phyloP scores from a whole-genome alignment of 2,797 vertebrate genomes.

The Halcyon leucocephala region DNA sequence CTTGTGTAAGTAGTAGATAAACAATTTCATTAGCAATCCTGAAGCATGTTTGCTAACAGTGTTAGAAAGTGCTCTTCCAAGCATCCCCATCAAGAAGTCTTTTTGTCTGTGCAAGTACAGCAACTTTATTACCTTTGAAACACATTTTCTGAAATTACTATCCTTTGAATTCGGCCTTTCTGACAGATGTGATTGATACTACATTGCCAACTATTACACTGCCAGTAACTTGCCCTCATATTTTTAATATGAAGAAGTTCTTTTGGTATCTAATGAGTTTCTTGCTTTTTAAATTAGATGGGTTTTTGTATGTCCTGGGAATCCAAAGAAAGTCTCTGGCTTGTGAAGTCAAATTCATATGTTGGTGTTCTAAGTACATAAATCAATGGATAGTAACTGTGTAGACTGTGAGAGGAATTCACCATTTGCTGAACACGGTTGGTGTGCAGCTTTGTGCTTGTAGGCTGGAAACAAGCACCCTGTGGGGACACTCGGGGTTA shows the following conservation, averaged over 20 bases:
- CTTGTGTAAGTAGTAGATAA: constrained; percentile 17
- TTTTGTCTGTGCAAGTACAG: background rate
- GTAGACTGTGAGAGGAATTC: background rate
- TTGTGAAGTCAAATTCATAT: background rate
- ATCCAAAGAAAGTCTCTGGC: background rate
- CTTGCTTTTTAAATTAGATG: background rate
- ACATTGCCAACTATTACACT: background rate
- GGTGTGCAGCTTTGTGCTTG: background rate
- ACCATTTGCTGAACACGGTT: background rate
- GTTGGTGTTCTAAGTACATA: background rate
- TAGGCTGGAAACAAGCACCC: background rate
- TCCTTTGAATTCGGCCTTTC: background rate
- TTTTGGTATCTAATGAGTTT: background rate
- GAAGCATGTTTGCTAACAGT: constrained; percentile 37
- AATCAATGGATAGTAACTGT: background rate
- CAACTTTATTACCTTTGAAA: constrained; percentile 27
- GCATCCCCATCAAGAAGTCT: background rate
- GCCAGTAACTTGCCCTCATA: background rate
- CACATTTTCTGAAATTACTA: constrained; percentile 10
- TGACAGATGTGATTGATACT: background rate
- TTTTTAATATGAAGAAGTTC: background rate
- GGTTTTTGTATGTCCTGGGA: background rate
- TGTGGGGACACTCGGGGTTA: background rate
- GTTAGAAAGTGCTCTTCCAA: constrained; percentile 54
- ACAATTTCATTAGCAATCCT: constrained; percentile 28